Percentiles rank a stretch among this genome's conserved stretches.
Conservation (phyloP, 2,797 vertebrate species). For the Spinus pinus region DNA sequence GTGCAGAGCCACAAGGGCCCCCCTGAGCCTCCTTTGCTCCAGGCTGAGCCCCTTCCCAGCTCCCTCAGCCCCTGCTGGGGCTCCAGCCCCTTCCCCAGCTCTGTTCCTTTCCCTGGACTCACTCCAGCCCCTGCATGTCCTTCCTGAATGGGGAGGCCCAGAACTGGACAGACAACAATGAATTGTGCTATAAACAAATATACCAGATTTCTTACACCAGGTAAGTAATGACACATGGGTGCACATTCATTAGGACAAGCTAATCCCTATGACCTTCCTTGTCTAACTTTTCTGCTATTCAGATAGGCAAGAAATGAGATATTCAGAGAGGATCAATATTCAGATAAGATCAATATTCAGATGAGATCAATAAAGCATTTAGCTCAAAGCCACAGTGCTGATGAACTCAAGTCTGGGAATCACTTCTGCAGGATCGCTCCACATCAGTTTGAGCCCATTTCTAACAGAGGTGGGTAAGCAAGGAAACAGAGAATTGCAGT, state of each 20-base stretch:
- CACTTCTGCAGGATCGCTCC: neutral
- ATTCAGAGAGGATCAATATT: neutral
- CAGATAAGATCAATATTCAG: neutral
- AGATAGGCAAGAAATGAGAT: neutral
- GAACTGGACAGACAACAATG: neutral
- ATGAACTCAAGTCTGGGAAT: neutral
- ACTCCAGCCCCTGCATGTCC: neutral
- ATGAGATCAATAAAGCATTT: constrained; percentile 24
- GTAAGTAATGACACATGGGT: neutral
- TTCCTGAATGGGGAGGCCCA: neutral
- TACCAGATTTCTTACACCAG: neutral
- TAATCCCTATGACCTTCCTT: neutral
- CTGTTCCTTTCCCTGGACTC: accelerated
- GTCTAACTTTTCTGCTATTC: neutral
- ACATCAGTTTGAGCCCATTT: neutral
- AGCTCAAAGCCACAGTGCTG: constrained; percentile 2
- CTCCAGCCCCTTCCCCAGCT: neutral
- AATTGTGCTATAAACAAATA: neutral
- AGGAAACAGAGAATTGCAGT: constrained; percentile 34
- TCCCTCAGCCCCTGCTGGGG: neutral
- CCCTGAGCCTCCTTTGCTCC: neutral
- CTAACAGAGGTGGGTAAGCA: neutral
- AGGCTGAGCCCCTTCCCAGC: neutral
- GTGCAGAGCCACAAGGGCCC: neutral
- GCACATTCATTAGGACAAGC: neutral